Evolutionary conservation across 2,888 invertebrate species (phyloP).

Genomic region (Ormyrus labotus): DNA sequence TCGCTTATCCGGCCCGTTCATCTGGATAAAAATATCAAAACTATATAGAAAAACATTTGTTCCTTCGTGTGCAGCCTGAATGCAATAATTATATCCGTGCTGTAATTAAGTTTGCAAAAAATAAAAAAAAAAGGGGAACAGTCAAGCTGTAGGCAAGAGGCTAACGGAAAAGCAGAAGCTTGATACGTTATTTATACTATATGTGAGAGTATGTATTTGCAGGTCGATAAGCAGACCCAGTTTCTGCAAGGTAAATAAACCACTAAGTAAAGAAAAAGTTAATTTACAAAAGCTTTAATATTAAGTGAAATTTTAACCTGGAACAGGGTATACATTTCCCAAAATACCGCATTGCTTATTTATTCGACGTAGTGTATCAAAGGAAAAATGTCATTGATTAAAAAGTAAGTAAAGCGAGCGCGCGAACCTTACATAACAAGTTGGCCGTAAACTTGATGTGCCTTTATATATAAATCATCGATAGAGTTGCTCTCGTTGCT

Average conservation of each 20-base stretch:
- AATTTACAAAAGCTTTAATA: neutral
- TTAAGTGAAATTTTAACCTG: neutral
- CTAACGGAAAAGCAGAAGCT: constrained; percentile 8
- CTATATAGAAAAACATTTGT: too few species aligned
- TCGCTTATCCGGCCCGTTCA: too few species aligned
- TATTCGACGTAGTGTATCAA: neutral
- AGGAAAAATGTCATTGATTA: neutral
- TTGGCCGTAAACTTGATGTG: constrained; percentile 22
- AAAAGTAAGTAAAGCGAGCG: neutral
- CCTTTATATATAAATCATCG: constrained; percentile 14
- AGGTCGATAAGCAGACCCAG: constrained; percentile 39
- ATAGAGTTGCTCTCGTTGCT: too few species aligned
- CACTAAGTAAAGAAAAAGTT: constrained; percentile 14
- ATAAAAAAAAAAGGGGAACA: neutral
- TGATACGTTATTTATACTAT: constrained; percentile 35
- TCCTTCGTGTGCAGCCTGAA: too few species aligned
- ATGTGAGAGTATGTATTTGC: constrained; percentile 13
- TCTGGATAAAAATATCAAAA: too few species aligned
- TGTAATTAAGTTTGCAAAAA: neutral
- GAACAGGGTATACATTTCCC: neutral
- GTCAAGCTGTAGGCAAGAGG: neutral
- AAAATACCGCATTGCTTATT: neutral
- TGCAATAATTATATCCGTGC: too few species aligned
- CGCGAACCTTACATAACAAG: neutral
- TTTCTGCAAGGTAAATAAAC: constrained; percentile 39